A percentile compares a stretch with the other conserved stretches of the same genome.
phyloP scores from a whole-genome alignment of 2,113 vertebrate species.

The Dryoscopus gambensis region DNA sequence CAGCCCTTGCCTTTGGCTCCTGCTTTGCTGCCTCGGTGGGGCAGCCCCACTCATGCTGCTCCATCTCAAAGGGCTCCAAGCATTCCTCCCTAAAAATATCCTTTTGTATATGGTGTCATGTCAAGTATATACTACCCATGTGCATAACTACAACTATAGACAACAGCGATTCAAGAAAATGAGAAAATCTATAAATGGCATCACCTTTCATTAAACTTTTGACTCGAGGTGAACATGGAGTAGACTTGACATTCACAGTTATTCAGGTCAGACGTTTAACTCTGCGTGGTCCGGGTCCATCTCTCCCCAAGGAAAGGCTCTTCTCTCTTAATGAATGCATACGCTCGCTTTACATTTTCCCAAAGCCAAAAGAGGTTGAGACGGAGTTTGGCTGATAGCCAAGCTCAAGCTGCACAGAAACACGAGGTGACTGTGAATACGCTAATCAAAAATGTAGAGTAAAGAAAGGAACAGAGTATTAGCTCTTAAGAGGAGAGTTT shows the following conservation, averaged over 20 bases:
- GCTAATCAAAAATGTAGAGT: slow-evolving; percentile 50
- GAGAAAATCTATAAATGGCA: slow-evolving; percentile 43
- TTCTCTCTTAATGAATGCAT: slow-evolving; percentile 65
- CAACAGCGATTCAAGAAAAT: slow-evolving; percentile 2
- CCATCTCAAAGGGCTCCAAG: background rate
- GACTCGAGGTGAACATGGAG: slow-evolving; percentile 7
- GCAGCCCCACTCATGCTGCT: background rate
- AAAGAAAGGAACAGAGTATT: background rate
- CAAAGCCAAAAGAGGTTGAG: slow-evolving; percentile 29
- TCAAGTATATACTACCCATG: background rate
- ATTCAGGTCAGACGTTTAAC: slow-evolving; percentile 65
- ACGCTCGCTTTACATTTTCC: slow-evolving; percentile 49
- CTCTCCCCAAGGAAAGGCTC: slow-evolving; percentile 61
- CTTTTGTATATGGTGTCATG: background rate
- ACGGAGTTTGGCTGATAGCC: slow-evolving; percentile 61
- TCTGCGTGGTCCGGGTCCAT: background rate
- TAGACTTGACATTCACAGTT: slow-evolving; percentile 60
- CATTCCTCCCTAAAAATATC: background rate
- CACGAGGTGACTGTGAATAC: slow-evolving; percentile 61
- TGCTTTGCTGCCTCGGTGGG: background rate
- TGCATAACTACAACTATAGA: background rate
- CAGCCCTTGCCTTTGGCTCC: background rate
- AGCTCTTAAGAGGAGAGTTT: background rate
- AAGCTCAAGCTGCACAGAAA: slow-evolving; percentile 46
- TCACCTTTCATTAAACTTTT: slow-evolving; percentile 58